Conservation (phyloP, 2,113 vertebrate genomes). For the Antechinus stuartii region DNA sequence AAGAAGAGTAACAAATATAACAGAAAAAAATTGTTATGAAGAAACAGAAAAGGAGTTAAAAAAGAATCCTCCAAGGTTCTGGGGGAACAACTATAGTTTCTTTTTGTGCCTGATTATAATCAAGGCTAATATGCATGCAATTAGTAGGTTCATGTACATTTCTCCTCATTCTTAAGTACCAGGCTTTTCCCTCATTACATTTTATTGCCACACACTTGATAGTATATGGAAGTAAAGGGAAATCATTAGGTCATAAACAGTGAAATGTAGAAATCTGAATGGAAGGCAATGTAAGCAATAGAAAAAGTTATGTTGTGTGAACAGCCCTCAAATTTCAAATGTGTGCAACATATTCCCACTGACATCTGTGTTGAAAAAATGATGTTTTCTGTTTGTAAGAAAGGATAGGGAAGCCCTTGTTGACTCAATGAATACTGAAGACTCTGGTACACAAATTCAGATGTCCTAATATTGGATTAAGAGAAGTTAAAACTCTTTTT, state of each 20-base stretch:
- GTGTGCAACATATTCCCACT: slow-evolving; percentile 23
- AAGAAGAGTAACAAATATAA: not conserved
- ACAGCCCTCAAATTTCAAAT: slow-evolving; percentile 64
- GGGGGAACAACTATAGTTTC: not conserved
- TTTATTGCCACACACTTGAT: slow-evolving; percentile 67
- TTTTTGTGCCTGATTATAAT: slow-evolving; percentile 56
- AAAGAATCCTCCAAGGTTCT: not conserved
- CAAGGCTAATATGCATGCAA: slow-evolving; percentile 53
- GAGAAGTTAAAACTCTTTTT: slow-evolving; percentile 13
- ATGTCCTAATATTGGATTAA: slow-evolving; percentile 28
- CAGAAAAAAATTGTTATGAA: not conserved
- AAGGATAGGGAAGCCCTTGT: not conserved
- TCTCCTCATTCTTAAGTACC: slow-evolving; percentile 59
- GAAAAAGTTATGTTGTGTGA: slow-evolving; percentile 72
- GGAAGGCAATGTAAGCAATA: slow-evolving; percentile 64
- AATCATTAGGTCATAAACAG: slow-evolving; percentile 75
- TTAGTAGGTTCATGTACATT: slow-evolving; percentile 42
- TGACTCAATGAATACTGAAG: not conserved
- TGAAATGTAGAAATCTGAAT: slow-evolving; percentile 68
- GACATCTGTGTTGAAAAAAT: slow-evolving; percentile 50
- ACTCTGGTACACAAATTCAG: not conserved
- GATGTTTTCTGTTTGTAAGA: not conserved
- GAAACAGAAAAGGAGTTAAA: not conserved
- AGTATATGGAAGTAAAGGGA: slow-evolving; percentile 64
- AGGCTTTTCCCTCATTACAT: slow-evolving; percentile 58